A percentile compares a stretch with the other conserved stretches of the same genome.
phyloP scores from a whole-genome alignment of 30 jellyfish, hydroid and myxozoan species.

The Pseudorhiza aurosa region DNA sequence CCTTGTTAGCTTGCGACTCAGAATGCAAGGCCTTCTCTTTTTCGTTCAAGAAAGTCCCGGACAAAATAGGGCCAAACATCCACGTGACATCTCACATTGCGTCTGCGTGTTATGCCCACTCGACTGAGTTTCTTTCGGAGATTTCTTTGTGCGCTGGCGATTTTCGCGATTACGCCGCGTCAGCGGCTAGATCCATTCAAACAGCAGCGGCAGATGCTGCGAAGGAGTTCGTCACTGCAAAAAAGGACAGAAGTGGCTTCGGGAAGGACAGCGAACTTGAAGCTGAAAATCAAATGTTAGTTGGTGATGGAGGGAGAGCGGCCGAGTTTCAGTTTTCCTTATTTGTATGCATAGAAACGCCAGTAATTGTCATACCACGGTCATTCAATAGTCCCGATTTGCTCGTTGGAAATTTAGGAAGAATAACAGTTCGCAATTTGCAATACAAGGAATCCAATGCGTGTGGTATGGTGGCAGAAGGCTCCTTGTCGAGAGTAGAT shows the following conservation, averaged over 20 bases:
- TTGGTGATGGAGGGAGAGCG: not conserved
- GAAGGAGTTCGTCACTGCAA: slow-evolving; percentile 76
- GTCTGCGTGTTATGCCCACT: slow-evolving; percentile 86
- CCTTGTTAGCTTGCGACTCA: slow-evolving; percentile 10
- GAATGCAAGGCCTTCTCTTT: slow-evolving; percentile 76
- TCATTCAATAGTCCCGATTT: slow-evolving; percentile 63
- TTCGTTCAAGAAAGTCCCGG: slow-evolving; percentile 25
- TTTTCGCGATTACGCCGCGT: slow-evolving; percentile 81
- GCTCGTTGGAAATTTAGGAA: slow-evolving; percentile 91
- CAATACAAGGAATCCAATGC: slow-evolving; percentile 25
- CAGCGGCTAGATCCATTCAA: slow-evolving; percentile 84
- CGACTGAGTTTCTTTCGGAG: slow-evolving; percentile 77
- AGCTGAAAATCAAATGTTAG: slow-evolving; percentile 2
- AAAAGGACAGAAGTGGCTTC: slow-evolving; percentile 1
- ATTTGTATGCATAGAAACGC: slow-evolving; percentile 67
- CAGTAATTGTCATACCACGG: slow-evolving; percentile 92
- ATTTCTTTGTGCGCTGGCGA: slow-evolving; percentile 90
- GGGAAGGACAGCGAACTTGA: not conserved
- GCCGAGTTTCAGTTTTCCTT: not conserved
- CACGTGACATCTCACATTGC: slow-evolving; percentile 80
- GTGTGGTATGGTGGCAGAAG: slow-evolving; percentile 10
- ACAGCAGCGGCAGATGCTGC: slow-evolving; percentile 98
- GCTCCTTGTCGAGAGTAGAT: slow-evolving; percentile 39
- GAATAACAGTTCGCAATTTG: slow-evolving; percentile 68
- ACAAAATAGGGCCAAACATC: not conserved